A percentile compares a stretch with the other conserved stretches of the same genome.
phyloP scores from a whole-genome alignment of 2,888 invertebrate genomes.

The Priocnemis perturbator region DNA sequence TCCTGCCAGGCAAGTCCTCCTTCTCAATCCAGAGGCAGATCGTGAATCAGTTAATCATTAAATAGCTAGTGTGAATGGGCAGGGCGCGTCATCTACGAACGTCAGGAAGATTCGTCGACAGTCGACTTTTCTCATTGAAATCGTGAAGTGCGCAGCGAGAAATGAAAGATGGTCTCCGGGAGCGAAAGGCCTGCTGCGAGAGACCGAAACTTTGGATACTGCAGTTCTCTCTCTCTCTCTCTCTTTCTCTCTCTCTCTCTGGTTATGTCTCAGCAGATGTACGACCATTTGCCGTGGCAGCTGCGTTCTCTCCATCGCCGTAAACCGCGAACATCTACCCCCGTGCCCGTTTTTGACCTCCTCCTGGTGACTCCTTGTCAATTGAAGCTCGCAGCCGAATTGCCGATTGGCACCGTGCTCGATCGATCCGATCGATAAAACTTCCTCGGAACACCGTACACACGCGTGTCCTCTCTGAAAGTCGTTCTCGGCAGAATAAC shows the following conservation, averaged over 20 bases:
- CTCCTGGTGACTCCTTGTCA: slow-evolving; percentile 2
- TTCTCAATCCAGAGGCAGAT: no score
- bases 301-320: slow-evolving; percentile 59
- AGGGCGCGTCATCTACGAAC: no score
- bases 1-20: no score
- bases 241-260: slow-evolving; percentile 12
- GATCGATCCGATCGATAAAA: neutral
- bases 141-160: neutral
- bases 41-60: no score
- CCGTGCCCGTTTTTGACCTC: slow-evolving; percentile 24
- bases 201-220: neutral
- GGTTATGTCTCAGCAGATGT: slow-evolving; percentile 69
- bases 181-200: neutral
- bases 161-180: neutral
- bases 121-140: no score
- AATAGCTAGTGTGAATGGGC: no score
- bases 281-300: slow-evolving; percentile 71
- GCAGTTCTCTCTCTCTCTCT: neutral
- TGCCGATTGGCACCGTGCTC: neutral
- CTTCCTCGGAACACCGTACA: no score
- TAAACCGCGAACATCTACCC: slow-evolving; percentile 48
- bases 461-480: neutral
- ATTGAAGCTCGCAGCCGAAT: no score
- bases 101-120: no score
- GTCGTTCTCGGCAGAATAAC: slow-evolving; percentile 28